Evolutionary conservation across 2,113 vertebrate genomes (phyloP).

Genomic region (Noturus placidus): DNA sequence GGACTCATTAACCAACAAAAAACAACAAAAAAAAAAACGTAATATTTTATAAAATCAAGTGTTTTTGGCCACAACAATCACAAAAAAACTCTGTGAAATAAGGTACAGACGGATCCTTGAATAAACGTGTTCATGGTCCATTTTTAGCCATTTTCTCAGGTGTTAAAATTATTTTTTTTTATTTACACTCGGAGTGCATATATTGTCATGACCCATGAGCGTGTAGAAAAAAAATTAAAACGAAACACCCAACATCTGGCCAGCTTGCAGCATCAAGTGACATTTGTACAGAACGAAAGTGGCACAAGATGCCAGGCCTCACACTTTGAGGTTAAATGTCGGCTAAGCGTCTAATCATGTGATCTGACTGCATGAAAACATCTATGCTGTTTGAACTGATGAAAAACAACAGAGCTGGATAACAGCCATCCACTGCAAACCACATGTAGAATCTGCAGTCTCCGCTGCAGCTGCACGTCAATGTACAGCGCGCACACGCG

Average conservation of each 20-base stretch:
- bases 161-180: too few species aligned
- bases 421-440: neutral
- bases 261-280: neutral
- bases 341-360: neutral
- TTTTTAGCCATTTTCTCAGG: neutral
- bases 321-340: neutral
- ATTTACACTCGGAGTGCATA: neutral
- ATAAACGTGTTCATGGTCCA: neutral
- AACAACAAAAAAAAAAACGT: too few species aligned
- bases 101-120: neutral
- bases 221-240: neutral
- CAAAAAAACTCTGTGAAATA: too few species aligned
- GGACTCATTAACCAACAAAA: too few species aligned
- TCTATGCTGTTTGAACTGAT: neutral
- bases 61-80: too few species aligned
- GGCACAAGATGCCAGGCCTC: neutral
- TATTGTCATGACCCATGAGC: neutral
- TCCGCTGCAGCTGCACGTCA: neutral
- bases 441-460: neutral
- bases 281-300: neutral
- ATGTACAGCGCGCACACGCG: neutral
- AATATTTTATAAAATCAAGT: too few species aligned
- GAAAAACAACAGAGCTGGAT: conserved; percentile 2
- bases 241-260: neutral
- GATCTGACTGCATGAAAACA: conserved; percentile 9